Evolutionary conservation across 2,113 vertebrate genomes (phyloP).

Genomic region (Xenotilapia flavipinnis): DNA sequence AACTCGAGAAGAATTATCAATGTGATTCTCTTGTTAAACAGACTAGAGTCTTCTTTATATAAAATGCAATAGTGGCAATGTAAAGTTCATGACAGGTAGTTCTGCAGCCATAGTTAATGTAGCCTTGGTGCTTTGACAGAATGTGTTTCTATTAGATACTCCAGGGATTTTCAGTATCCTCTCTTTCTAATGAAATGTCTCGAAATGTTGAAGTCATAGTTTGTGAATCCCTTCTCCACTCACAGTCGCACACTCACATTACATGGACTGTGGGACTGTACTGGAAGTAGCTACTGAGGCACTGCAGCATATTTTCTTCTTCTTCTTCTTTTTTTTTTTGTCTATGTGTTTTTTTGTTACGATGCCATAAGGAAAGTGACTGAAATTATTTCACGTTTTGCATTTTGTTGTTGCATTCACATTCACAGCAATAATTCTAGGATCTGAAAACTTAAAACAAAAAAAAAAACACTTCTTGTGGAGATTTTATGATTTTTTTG

Average conservation of each 20-base stretch:
- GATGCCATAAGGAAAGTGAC: neutral
- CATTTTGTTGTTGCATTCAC: neutral
- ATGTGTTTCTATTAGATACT: neutral
- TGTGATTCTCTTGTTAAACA: neutral
- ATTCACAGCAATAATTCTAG: neutral
- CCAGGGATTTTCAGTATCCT: neutral
- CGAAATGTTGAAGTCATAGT: neutral
- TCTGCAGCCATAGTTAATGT: neutral
- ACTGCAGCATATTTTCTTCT: neutral
- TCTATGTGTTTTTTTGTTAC: neutral
- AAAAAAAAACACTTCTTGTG: fast-evolving
- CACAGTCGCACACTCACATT: neutral
- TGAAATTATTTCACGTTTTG: neutral
- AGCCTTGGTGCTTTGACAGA: neutral
- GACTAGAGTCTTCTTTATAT: neutral
- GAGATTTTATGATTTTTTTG: neutral
- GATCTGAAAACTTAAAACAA: neutral
- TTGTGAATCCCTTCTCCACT: neutral
- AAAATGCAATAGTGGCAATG: neutral
- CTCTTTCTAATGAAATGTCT: neutral
- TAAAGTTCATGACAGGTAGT: neutral
- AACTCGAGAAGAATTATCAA: neutral
- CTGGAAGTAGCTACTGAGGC: neutral
- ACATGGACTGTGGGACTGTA: neutral
- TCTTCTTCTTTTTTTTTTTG: neutral